A percentile compares a stretch with the other conserved stretches of the same genome.
phyloP scores from a whole-genome alignment of 2,888 invertebrate genomes.

The Lasioglossum vierecki region DNA sequence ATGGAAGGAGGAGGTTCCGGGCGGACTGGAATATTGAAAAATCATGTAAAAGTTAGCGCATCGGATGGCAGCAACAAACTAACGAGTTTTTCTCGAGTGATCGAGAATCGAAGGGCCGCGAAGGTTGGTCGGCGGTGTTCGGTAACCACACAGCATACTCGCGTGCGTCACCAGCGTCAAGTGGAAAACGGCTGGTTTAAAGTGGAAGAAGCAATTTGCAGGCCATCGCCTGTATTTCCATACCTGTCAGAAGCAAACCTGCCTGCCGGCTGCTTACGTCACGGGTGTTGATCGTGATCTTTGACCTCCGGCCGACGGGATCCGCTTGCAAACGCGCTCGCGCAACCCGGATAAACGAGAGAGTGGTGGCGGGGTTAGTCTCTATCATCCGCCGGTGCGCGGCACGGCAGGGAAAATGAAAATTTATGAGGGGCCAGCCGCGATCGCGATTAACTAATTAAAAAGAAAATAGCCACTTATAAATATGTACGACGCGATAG shows the following conservation, averaged over 20 bases:
- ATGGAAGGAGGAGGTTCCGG: not conserved
- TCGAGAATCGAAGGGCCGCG: conserved; percentile 39
- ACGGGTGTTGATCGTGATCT: conserved; percentile 57
- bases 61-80: not conserved
- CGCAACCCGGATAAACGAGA: conserved; percentile 38
- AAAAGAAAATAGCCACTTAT: conserved; percentile 42
- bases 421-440: conserved; percentile 36
- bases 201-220: conserved; percentile 70
- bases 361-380: not conserved
- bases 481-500: conserved; percentile 30
- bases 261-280: conserved; percentile 54
- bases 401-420: conserved; percentile 6
- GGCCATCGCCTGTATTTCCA: conserved; percentile 66
- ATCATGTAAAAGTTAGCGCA: not conserved
- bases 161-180: conserved; percentile 38
- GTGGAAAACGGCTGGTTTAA: conserved; percentile 60
- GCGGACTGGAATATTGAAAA: not conserved
- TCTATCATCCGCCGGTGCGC: not conserved
- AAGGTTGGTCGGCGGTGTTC: conserved; percentile 21
- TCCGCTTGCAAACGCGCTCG: conserved; percentile 48
- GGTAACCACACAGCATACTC: conserved; percentile 43
- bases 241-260: conserved; percentile 64
- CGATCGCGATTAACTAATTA: conserved; percentile 33
- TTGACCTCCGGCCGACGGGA: conserved; percentile 43
- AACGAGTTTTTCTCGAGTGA: conserved; percentile 6